These are phyloP conservation scores for Acanthopagrus latus DNA, from an alignment of 2,797 vertebrate genomes.

Conservation along the genomic window DNA sequence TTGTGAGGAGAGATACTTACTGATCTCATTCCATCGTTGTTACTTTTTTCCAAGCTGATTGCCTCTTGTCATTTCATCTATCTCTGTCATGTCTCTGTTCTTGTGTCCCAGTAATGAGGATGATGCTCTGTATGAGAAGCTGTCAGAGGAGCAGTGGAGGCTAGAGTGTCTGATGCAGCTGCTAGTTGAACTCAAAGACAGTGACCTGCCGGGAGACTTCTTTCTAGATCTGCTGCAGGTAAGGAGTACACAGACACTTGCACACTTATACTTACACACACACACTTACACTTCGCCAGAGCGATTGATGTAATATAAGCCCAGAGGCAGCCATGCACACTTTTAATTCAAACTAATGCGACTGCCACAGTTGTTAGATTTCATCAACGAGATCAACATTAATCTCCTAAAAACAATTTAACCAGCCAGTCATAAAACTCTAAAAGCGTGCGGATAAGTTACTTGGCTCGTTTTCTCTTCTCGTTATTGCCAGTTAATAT, in stretches of 20 bases:
- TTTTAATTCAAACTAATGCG: too few relatives aligned
- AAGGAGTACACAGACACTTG: not conserved
- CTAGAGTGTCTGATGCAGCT: slow-evolving; percentile 89
- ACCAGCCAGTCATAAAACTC: too few relatives aligned
- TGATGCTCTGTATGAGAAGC: slow-evolving; percentile 91
- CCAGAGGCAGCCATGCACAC: too few relatives aligned
- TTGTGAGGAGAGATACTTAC: not conserved
- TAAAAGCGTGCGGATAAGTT: too few relatives aligned
- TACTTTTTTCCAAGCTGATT: not conserved
- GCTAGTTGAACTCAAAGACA: slow-evolving; percentile 87
- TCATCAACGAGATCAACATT: too few relatives aligned
- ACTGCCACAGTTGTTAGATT: too few relatives aligned
- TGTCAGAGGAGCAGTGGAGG: slow-evolving; percentile 90
- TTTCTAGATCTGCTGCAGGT: slow-evolving; percentile 94
- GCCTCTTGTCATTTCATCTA: not conserved
- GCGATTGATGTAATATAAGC: too few relatives aligned
- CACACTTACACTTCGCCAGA: too few relatives aligned
- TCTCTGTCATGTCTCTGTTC: not conserved
- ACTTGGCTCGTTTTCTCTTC: too few relatives aligned
- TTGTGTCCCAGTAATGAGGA: slow-evolving; percentile 87
- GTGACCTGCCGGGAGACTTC: slow-evolving; percentile 91
- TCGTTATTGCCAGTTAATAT: too few relatives aligned
- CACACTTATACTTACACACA: too few relatives aligned
- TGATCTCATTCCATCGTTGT: not conserved
- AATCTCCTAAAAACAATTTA: too few relatives aligned